Evolutionary conservation across 2,888 invertebrate genomes (phyloP), one percentile per base, ranked within the genome.

Genomic region (Caenorhabditis zanzibari): DNA sequence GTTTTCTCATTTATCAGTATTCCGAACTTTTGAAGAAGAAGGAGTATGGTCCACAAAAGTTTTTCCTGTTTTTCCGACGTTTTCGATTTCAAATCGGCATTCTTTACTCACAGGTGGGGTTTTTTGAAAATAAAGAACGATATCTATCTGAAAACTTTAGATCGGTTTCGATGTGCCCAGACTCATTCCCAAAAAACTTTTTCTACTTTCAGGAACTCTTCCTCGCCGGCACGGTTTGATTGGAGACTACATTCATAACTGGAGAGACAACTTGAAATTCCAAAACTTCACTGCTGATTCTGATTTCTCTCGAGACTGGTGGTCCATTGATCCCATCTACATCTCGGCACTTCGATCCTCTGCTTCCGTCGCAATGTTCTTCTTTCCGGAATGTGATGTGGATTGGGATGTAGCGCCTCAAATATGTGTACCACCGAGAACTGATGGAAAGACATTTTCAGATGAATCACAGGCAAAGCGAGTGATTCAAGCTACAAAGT

Each of bases 331-430:
- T 44, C 89, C 89, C 5, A 73, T 89, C 10, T 89, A 87, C 61
- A 35, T 86, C 5, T 82, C 84, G 4, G 89, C 89, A 0, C 63
- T 85, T 1, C 66, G 73, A 28, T 84, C 84, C 0, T 64, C 79
- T 7, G 88, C 87, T 24, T 76, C 83, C 3, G 86, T 85, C 10
- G 89, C 89, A 4, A 81, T 87, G 82, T 85, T 88, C 73, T 89
- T 85, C 77, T 89, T 88, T 38, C 89, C 89, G 0, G 89, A 88
- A 68, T 89, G 89, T 68, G 63, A 82, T 63, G 84, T 86, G n/a
- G 75, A 76, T 47, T 88, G 88, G 88, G 80, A 83, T 41, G 26
- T 76, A 0, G 22, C 38, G 0, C 86, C 85, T 5, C 63, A 77
- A 10, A 61, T 76, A 9, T 88, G 88, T 64, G 59, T 88, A 2